Evolutionary conservation across 1,140 invertebrate species (phyloP).

Genomic region (Drosophila bifasciata): DNA sequence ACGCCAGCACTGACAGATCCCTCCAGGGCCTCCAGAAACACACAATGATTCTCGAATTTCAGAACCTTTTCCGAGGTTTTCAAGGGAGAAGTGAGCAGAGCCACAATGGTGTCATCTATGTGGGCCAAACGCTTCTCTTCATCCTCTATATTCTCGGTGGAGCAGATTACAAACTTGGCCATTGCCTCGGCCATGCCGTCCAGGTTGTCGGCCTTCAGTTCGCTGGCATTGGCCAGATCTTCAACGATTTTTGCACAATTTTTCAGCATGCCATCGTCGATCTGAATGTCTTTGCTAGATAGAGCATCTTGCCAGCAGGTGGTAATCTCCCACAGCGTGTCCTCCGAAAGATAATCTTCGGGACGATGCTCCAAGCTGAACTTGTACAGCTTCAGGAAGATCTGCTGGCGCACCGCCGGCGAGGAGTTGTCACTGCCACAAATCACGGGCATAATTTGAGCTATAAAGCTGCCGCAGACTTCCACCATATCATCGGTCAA

Average conservation of each 20-base stretch:
- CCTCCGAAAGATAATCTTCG: slow-evolving; percentile 82
- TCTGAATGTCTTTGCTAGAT: slow-evolving; percentile 74
- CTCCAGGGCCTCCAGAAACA: slow-evolving; percentile 50
- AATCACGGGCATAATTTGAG: slow-evolving; percentile 84
- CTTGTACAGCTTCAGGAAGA: slow-evolving; percentile 84
- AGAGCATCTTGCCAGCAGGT: slow-evolving; percentile 86
- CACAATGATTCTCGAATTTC: slow-evolving; percentile 58
- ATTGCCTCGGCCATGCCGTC: slow-evolving; percentile 75
- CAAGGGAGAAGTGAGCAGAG: slow-evolving; percentile 51
- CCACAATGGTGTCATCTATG: slow-evolving; percentile 59
- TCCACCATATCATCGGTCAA: slow-evolving; percentile 79
- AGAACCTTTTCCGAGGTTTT: slow-evolving; percentile 40
- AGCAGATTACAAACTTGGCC: slow-evolving; percentile 76
- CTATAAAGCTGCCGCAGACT: slow-evolving; percentile 85
- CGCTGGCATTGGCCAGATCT: slow-evolving; percentile 22
- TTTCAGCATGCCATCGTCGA: slow-evolving; percentile 50
- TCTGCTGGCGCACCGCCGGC: slow-evolving; percentile 64
- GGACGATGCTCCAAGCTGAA: slow-evolving; percentile 80
- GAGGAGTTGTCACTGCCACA: slow-evolving; percentile 79
- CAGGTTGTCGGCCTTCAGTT: slow-evolving; percentile 47
- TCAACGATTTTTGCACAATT: slow-evolving; percentile 65
- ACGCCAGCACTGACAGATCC: slow-evolving; percentile 37
- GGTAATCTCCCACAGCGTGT: slow-evolving; percentile 85
- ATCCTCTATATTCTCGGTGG: slow-evolving; percentile 69
- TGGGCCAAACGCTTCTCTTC: slow-evolving; percentile 45